A percentile compares a stretch with the other conserved stretches of the same genome.
Evolutionary conservation across 2,888 invertebrate genomes (phyloP).

Genomic region (Ennomos erosarius): DNA sequence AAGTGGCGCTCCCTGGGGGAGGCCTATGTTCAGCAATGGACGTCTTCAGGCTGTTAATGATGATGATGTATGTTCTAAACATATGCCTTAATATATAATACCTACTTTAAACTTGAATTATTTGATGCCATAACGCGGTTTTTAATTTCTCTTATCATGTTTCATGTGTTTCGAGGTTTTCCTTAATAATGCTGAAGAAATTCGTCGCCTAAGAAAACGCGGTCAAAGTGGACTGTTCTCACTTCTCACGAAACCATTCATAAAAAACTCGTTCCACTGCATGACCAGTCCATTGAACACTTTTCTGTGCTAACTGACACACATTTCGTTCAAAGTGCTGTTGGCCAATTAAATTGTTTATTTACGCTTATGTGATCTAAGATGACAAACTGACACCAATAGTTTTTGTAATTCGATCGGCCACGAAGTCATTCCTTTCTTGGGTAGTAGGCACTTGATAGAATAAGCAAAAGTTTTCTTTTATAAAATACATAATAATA

Average conservation of each 20-base stretch:
- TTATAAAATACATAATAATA: no score
- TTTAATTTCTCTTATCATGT: no score
- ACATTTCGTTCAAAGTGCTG: slow-evolving; percentile 32
- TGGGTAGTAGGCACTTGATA: no score
- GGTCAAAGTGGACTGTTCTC: slow-evolving; percentile 29
- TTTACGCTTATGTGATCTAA: slow-evolving; percentile 6
- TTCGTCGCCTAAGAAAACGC: slow-evolving; percentile 9
- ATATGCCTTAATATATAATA: slow-evolving; percentile 12
- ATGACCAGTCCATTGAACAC: slow-evolving; percentile 22
- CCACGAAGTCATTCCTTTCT: no score
- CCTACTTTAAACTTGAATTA: no score
- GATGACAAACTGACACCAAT: background rate
- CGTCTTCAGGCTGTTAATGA: no score
- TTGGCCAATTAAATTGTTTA: slow-evolving; percentile 12
- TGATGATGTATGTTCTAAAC: slow-evolving; percentile 25
- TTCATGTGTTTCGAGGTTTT: no score
- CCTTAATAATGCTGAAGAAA: slow-evolving; percentile 12
- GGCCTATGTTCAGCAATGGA: no score
- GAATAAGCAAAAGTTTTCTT: no score
- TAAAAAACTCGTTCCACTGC: slow-evolving; percentile 35
- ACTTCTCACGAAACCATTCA: slow-evolving; percentile 37
- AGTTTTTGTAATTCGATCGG: no score
- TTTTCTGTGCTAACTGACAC: slow-evolving; percentile 26
- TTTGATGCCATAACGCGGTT: no score
- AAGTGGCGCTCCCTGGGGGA: no score